A percentile compares a stretch with the other conserved stretches of the same genome.
Evolutionary conservation across 2,797 vertebrate species (phyloP).

Genomic region (Lagocephalus sceleratus): DNA sequence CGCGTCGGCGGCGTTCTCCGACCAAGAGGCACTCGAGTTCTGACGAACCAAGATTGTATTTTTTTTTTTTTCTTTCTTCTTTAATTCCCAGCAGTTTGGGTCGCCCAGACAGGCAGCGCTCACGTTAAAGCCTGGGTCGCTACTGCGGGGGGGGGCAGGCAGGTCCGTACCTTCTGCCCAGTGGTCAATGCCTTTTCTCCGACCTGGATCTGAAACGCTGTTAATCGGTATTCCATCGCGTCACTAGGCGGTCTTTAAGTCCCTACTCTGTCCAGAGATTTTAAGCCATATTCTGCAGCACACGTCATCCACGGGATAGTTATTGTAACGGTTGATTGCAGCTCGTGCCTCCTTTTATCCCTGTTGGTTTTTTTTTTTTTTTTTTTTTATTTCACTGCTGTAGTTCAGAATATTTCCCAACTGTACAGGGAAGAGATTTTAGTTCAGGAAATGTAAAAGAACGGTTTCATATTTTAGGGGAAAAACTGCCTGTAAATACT

Average conservation of each 20-base stretch:
- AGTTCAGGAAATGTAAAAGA: slow-evolving; percentile 36
- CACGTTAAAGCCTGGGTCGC: slow-evolving; percentile 24
- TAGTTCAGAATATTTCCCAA: slow-evolving; percentile 36
- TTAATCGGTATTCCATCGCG: slow-evolving; percentile 13
- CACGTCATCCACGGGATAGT: slow-evolving; percentile 29
- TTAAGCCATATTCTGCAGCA: slow-evolving; percentile 68
- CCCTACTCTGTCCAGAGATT: slow-evolving; percentile 38
- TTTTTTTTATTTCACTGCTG: slow-evolving; percentile 45
- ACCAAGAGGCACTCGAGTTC: no score
- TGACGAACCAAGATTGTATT: slow-evolving; percentile 70
- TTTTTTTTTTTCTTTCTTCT: no score
- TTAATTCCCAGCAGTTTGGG: no score
- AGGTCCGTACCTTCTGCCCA: not conserved
- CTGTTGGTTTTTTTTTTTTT: slow-evolving; percentile 43
- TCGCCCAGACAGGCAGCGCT: slow-evolving; percentile 35
- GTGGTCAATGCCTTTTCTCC: no score
- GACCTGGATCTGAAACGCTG: slow-evolving; percentile 7
- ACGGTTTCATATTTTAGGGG: slow-evolving; percentile 43
- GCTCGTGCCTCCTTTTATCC: slow-evolving; percentile 66
- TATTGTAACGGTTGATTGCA: slow-evolving; percentile 49
- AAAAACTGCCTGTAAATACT: slow-evolving; percentile 80
- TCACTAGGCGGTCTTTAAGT: slow-evolving; percentile 19
- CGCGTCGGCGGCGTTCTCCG: no score
- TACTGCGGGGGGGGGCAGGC: no score
- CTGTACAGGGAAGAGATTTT: slow-evolving; percentile 35